Evolutionary conservation across 2,797 vertebrate species (phyloP).

Genomic region (Rhinogobio ventralis): DNA sequence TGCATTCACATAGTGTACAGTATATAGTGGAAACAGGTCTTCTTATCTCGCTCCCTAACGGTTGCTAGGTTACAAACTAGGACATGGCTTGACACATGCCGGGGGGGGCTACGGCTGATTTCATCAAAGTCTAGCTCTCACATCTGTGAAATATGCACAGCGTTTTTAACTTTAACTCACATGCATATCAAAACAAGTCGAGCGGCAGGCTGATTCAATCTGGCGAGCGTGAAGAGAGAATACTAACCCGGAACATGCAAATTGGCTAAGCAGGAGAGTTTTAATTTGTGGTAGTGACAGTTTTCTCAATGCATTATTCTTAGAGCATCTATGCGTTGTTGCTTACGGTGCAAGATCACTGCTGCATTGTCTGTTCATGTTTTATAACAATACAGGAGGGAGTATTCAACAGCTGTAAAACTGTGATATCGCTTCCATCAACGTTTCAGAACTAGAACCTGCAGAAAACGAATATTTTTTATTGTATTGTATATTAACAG

Average conservation of each 20-base stretch:
- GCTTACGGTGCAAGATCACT: slow-evolving; percentile 5
- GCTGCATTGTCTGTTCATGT: slow-evolving; percentile 21
- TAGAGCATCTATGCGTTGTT: slow-evolving; percentile 7
- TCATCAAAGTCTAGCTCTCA: slow-evolving; percentile 54
- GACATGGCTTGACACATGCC: slow-evolving; percentile 56
- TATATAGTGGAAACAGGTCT: slow-evolving; percentile 50
- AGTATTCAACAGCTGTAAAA: slow-evolving; percentile 35
- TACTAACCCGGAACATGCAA: slow-evolving; percentile 46
- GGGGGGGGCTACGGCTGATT: slow-evolving; percentile 51
- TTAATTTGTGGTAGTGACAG: slow-evolving; percentile 48
- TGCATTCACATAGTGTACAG: slow-evolving; percentile 43
- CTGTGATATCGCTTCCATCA: slow-evolving; percentile 23
- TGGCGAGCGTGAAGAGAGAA: slow-evolving; percentile 24
- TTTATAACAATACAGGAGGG: slow-evolving; percentile 21
- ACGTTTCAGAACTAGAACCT: not conserved
- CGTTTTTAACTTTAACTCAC: slow-evolving; percentile 48
- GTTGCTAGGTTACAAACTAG: slow-evolving; percentile 64
- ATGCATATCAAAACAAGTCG: slow-evolving; percentile 44
- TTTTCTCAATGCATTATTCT: slow-evolving; percentile 26
- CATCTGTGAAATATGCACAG: slow-evolving; percentile 41
- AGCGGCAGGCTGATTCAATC: slow-evolving; percentile 45
- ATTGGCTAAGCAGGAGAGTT: slow-evolving; percentile 47
- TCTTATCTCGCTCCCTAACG: slow-evolving; percentile 51
- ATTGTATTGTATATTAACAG: slow-evolving; percentile 7
- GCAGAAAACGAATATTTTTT: not conserved